Evolutionary conservation across 2,797 vertebrate genomes (phyloP).

Genomic region (Chrosomus eos): DNA sequence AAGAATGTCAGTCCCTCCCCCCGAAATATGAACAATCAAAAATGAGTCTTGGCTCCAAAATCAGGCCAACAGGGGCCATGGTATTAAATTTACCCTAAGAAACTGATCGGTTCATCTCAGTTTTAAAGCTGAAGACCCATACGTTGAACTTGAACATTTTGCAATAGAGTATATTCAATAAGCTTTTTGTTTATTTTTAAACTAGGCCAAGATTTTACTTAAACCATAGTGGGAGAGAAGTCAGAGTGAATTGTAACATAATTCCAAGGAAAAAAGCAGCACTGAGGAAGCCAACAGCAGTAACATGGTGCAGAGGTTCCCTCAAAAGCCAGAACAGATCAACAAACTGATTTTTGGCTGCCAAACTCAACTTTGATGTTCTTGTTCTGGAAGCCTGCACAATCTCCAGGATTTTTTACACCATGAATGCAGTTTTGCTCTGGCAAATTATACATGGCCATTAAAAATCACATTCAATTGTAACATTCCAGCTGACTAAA

Average conservation of each 20-base stretch:
- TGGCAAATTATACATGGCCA: slow-evolving; percentile 14
- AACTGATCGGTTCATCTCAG: background rate
- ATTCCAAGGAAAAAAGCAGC: background rate
- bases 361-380: slow-evolving; percentile 43
- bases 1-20: slow-evolving; percentile 8
- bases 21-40: slow-evolving; percentile 15
- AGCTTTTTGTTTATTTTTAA: background rate
- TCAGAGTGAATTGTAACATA: slow-evolving; percentile 12
- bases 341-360: slow-evolving; percentile 33
- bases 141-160: background rate
- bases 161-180: slow-evolving; percentile 14
- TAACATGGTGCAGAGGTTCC: slow-evolving; percentile 15
- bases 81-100: slow-evolving; percentile 22
- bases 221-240: slow-evolving; percentile 12
- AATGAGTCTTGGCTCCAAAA: slow-evolving; percentile 44
- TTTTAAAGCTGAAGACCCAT: slow-evolving; percentile 1
- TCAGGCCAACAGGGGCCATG: slow-evolving; percentile 5
- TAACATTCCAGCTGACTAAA: slow-evolving; percentile 9
- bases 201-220: slow-evolving; percentile 13
- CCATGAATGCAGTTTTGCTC: slow-evolving; percentile 36
- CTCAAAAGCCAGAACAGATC: slow-evolving; percentile 24
- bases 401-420: slow-evolving; percentile 28
- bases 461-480: slow-evolving; percentile 10
- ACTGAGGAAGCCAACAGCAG: slow-evolving; percentile 6
- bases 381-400: background rate